phyloP scores from a whole-genome alignment of 2,797 vertebrate species.

The Sebastes jordani region DNA sequence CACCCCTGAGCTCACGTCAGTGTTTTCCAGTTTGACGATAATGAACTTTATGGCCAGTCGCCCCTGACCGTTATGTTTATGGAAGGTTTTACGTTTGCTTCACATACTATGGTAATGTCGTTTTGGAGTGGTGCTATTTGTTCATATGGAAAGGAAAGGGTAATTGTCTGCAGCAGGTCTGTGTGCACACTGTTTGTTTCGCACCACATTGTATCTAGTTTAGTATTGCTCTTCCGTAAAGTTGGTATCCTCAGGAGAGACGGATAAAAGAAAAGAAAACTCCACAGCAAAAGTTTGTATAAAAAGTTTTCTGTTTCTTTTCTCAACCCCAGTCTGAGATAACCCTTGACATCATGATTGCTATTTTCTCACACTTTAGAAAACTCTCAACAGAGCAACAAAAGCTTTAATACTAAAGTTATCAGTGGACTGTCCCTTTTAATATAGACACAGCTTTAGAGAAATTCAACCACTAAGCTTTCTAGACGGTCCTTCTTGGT shows the following conservation, averaged over 20 bases:
- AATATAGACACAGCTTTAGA: neutral
- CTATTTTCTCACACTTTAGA: neutral
- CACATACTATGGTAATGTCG: neutral
- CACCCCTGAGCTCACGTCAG: neutral
- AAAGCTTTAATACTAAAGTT: neutral
- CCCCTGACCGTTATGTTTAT: neutral
- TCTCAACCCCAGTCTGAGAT: neutral
- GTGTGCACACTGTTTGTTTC: neutral
- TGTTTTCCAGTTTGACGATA: slow-evolving; percentile 6
- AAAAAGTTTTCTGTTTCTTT: neutral
- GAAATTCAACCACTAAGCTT: neutral
- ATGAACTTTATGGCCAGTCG: slow-evolving; percentile 13
- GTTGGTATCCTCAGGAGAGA: neutral
- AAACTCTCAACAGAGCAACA: neutral
- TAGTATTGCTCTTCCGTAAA: neutral
- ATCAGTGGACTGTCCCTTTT: neutral
- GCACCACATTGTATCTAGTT: neutral
- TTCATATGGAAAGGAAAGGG: neutral
- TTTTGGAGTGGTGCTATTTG: neutral
- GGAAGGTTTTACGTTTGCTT: slow-evolving; percentile 3
- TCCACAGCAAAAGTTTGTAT: neutral
- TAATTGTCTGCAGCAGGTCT: neutral
- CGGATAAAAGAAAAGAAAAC: neutral
- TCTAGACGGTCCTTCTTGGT: too few relatives aligned
- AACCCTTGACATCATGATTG: neutral